phyloP scores from a whole-genome alignment of 1,140 invertebrate genomes.

The Hylaeus volcanicus region DNA sequence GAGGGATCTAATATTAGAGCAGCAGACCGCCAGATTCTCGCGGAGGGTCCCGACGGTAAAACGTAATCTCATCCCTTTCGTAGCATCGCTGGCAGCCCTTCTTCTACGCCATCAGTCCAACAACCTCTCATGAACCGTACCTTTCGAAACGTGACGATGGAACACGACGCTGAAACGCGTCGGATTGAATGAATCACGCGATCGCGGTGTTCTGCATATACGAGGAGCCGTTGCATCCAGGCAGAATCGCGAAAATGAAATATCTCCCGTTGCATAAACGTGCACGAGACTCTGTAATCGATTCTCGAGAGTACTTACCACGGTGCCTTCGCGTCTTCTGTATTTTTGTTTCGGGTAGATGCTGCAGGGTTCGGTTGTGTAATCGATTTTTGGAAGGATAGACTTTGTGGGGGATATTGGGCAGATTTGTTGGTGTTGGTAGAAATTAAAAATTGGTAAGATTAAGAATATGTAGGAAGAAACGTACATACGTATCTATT shows the following conservation, averaged over 20 bases:
- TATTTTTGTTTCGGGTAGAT: too few species aligned
- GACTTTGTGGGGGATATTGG: too few species aligned
- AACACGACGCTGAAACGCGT: slow-evolving; percentile 19
- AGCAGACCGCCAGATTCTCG: slow-evolving; percentile 53
- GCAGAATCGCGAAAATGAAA: slow-evolving; percentile 16
- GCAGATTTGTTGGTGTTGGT: too few species aligned
- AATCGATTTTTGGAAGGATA: too few species aligned
- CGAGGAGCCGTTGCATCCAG: neutral
- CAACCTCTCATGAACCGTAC: slow-evolving; percentile 29
- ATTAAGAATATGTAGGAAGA: too few species aligned
- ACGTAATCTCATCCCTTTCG: slow-evolving; percentile 57
- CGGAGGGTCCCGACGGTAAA: slow-evolving; percentile 42
- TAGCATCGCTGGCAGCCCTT: slow-evolving; percentile 6
- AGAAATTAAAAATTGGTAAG: too few species aligned
- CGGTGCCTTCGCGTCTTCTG: neutral
- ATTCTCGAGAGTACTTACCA: slow-evolving; percentile 4
- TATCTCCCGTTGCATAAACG: slow-evolving; percentile 1
- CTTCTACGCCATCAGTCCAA: slow-evolving; percentile 14
- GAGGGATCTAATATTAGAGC: slow-evolving; percentile 60
- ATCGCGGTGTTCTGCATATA: slow-evolving; percentile 15
- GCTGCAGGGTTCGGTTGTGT: too few species aligned
- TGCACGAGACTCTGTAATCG: slow-evolving; percentile 13
- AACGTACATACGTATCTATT: too few species aligned
- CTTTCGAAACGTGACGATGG: slow-evolving; percentile 31
- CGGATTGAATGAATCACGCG: slow-evolving; percentile 16